Conservation (phyloP, 2,113 vertebrate species). For the Delphinapterus leucas region DNA sequence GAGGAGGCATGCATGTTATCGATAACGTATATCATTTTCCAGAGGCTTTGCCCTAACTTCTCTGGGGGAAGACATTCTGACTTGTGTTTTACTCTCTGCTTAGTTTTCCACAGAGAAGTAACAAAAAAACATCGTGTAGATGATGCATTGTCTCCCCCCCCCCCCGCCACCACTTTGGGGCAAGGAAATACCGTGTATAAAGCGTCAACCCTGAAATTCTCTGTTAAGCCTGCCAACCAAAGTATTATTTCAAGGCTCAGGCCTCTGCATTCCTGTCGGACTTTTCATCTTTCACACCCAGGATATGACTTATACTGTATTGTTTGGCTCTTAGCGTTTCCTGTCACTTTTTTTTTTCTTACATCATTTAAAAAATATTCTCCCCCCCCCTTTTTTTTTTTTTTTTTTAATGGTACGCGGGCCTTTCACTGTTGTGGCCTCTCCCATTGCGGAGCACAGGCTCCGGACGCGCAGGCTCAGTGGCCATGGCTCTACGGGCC, state of each 20-base stretch:
- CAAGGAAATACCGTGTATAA: neutral
- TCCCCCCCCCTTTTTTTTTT: no score
- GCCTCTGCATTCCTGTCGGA: neutral
- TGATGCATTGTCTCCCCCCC: neutral
- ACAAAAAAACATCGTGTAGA: neutral
- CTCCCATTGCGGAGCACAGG: no score
- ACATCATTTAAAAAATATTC: neutral
- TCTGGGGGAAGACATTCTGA: neutral
- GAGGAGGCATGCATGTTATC: neutral
- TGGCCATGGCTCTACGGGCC: no score
- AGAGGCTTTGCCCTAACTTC: neutral
- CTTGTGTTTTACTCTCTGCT: neutral
- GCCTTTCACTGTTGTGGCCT: no score
- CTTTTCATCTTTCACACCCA: neutral
- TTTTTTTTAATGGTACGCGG: no score
- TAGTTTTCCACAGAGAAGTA: neutral
- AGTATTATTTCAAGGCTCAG: neutral
- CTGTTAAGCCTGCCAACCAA: neutral
- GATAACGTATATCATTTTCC: neutral
- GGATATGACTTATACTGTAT: neutral
- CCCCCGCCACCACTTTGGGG: neutral
- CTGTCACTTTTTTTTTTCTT: neutral
- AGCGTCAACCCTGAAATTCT: neutral
- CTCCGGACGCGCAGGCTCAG: no score
- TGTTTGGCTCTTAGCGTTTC: neutral